Evolutionary conservation across 2,113 vertebrate species (phyloP).

Genomic region (Podocnemis expansa): DNA sequence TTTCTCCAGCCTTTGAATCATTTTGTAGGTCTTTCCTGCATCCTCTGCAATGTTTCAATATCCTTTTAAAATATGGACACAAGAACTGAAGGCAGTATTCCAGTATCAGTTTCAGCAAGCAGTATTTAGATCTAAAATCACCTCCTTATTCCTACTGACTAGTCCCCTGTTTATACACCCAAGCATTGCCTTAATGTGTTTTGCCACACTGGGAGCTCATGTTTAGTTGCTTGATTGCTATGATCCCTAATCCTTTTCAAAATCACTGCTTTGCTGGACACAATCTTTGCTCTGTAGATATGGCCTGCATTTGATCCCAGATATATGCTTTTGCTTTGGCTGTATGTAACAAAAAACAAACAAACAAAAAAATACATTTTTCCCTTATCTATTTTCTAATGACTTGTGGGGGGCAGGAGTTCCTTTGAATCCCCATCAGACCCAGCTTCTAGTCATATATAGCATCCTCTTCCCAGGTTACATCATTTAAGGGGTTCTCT

Average conservation of each 20-base stretch:
- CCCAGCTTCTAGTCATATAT: too few species aligned
- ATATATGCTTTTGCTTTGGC: background rate
- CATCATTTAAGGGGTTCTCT: too few species aligned
- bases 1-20: background rate
- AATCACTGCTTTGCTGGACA: background rate
- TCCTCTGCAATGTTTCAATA: background rate
- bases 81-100: background rate
- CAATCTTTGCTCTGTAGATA: background rate
- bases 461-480: too few species aligned
- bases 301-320: background rate
- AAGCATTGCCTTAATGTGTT: fast-evolving
- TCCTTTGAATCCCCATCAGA: too few species aligned
- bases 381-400: too few species aligned
- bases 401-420: too few species aligned
- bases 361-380: background rate
- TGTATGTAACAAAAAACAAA: background rate
- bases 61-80: background rate
- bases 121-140: background rate
- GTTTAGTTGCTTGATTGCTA: background rate
- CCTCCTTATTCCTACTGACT: background rate
- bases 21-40: background rate
- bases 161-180: background rate
- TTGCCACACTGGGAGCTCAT: background rate
- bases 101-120: background rate
- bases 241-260: background rate